These are phyloP conservation scores for Chelonus insularis DNA, from an alignment of 1,140 invertebrate species.

Conservation along the genomic window DNA sequence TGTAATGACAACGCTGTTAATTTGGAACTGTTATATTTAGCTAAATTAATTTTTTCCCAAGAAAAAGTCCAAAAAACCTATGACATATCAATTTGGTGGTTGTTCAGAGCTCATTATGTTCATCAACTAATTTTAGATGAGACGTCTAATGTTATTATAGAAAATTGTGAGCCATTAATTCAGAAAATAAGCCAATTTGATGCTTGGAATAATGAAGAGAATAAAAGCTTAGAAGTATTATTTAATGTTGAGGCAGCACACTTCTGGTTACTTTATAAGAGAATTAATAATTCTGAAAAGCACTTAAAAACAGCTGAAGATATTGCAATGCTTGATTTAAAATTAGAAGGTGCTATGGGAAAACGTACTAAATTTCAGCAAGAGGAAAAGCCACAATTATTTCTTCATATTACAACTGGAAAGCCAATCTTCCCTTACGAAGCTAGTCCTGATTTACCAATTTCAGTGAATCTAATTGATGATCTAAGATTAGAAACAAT, in stretches of 20 bases:
- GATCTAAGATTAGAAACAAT: conserved; percentile 81
- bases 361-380: conserved; percentile 89
- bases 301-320: conserved; percentile 68
- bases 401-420: conserved; percentile 66
- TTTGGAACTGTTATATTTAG: conserved; percentile 69
- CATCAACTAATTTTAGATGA: conserved; percentile 79
- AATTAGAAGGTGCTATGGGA: conserved; percentile 73
- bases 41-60: conserved; percentile 66
- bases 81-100: conserved; percentile 71
- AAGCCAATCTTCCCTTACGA: conserved; percentile 47
- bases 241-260: conserved; percentile 76
- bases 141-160: conserved; percentile 66
- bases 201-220: conserved; percentile 43
- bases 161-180: conserved; percentile 65
- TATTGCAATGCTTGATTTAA: conserved; percentile 67
- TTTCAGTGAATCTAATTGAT: conserved; percentile 76
- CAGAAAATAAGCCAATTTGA: conserved; percentile 51
- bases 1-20: conserved; percentile 66
- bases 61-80: conserved; percentile 53
- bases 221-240: conserved; percentile 64
- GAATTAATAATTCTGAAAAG: conserved; percentile 69
- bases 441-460: conserved; percentile 60
- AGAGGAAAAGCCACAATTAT: conserved; percentile 78
- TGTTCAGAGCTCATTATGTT: conserved; percentile 69
- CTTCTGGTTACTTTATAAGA: conserved; percentile 74